phyloP scores from a whole-genome alignment of 2,113 vertebrate species.

The Dromaius novaehollandiae region DNA sequence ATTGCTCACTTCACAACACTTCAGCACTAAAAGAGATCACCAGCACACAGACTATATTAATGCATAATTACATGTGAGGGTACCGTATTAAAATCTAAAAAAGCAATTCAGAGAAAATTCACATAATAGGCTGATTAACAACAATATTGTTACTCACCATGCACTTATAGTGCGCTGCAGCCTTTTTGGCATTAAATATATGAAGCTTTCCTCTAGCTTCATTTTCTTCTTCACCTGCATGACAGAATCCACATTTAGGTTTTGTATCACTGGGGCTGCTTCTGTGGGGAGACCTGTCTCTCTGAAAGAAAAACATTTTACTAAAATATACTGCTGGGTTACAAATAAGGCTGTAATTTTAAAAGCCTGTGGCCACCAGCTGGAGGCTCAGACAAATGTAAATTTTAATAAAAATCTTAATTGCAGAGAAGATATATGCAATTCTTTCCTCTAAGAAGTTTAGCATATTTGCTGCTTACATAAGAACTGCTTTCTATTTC shows the following conservation, averaged over 20 bases:
- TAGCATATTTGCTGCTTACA: slow-evolving; percentile 80
- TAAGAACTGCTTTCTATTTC: slow-evolving; percentile 95
- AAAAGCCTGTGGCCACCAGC: slow-evolving; percentile 63
- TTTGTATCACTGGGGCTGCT: slow-evolving; percentile 91
- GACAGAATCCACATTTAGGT: slow-evolving; percentile 98
- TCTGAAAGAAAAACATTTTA: slow-evolving; percentile 80
- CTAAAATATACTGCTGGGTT: slow-evolving; percentile 69
- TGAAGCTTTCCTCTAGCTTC: slow-evolving; percentile 95
- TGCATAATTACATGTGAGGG: slow-evolving; percentile 27
- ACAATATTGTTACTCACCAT: slow-evolving; percentile 84
- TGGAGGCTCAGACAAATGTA: slow-evolving; percentile 57
- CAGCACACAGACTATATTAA: slow-evolving; percentile 29
- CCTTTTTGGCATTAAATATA: slow-evolving; percentile 96
- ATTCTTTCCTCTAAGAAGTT: slow-evolving; percentile 56
- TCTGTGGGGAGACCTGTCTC: slow-evolving; percentile 95
- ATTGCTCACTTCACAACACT: slow-evolving; percentile 35
- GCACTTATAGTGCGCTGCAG: slow-evolving; percentile 98
- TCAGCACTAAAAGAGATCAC: slow-evolving; percentile 18
- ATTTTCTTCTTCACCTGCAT: slow-evolving; percentile 97
- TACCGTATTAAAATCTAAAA: slow-evolving; percentile 1
- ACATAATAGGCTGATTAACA: neutral
- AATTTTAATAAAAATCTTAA: neutral
- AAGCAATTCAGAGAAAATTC: neutral
- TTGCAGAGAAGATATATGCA: slow-evolving; percentile 42
- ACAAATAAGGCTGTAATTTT: slow-evolving; percentile 47